Base-by-base conservation (phyloP, 2,797 vertebrate species). In the Peromyscus nudipes region DNA sequence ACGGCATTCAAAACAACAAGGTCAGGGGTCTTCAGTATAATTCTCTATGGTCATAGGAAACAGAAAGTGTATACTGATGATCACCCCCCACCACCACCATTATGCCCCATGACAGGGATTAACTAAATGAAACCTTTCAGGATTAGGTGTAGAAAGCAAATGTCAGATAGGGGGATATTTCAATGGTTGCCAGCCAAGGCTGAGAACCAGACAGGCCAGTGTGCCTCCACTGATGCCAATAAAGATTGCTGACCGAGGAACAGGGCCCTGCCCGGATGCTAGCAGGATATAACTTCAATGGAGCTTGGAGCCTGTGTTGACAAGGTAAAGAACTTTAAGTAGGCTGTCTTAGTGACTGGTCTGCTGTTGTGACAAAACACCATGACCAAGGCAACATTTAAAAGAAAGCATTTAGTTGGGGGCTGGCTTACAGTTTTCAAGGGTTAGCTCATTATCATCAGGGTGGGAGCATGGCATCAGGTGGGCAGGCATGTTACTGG, bases 181-280 rank as follows among this genome's bases (percentile, higher is more conserved):
- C 29, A 75, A 4, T 19, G 46, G 14, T n/a, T 62, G 9, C 46
- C 43, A 31, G 52, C 8, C 29, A 89, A 3, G 55, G 23, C 11
- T 29, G n/a, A 92, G 52, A 85, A 49, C 7, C 6, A 89, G 43
- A 46, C 17, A 55, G 11, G 25, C 17, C 67, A n/a, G 52, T 12
- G 49, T 0, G 16, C 0, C 13, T 82, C 60, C 13, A 17, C 0
- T 16, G 81, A 43, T 27, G 10, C 46, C 29, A 76, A 55, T 0
- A 23, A 1, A 4, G 31, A 37, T 17, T 46, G 21, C 10, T 19
- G 17, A 5, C 43, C 29, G 25, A 46, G 49, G 7, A 31, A 0
- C 62, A 25, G 21, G 14, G 3, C 0, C n/a, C 7, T 55, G 17
- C 6, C n/a, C 37, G 57, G 29, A 60, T 13, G 31, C 34, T 19